Percentiles rank a stretch among this genome's conserved stretches.
phyloP scores from a whole-genome alignment of 2,888 invertebrate genomes.

The Busseola fusca region DNA sequence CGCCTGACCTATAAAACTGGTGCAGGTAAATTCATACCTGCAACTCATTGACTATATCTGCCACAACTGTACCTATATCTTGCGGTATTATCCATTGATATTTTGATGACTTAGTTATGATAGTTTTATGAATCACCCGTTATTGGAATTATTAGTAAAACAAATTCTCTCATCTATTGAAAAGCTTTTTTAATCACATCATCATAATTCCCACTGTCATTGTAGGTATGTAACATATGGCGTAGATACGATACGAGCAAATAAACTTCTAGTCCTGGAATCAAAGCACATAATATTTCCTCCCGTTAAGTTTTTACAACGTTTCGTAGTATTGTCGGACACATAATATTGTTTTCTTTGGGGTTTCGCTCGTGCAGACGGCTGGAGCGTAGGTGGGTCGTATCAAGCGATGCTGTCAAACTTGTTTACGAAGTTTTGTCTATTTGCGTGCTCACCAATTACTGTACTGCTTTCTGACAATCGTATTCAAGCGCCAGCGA shows the following conservation, averaged over 20 bases:
- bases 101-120: slow-evolving; percentile 7
- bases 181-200: neutral
- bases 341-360: slow-evolving; percentile 70
- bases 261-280: slow-evolving; percentile 18
- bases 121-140: slow-evolving; percentile 6
- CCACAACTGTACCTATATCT: slow-evolving; percentile 25
- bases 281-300: slow-evolving; percentile 38
- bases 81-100: slow-evolving; percentile 22
- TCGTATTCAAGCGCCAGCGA: slow-evolving; percentile 72
- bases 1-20: slow-evolving; percentile 85
- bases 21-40: slow-evolving; percentile 72
- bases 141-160: neutral
- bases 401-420: slow-evolving; percentile 79
- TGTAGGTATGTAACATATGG: slow-evolving; percentile 5
- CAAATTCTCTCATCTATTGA: neutral
- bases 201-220: slow-evolving; percentile 1
- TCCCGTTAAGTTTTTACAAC: slow-evolving; percentile 47
- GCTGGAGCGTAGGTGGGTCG: slow-evolving; percentile 71
- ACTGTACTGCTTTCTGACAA: slow-evolving; percentile 72
- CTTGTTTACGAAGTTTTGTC: slow-evolving; percentile 82
- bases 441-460: slow-evolving; percentile 77
- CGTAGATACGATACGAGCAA: neutral
- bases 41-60: slow-evolving; percentile 58
- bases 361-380: slow-evolving; percentile 70
- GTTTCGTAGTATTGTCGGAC: slow-evolving; percentile 52